These are phyloP conservation scores for Trilocha varians DNA, from an alignment of 2,888 invertebrate species.

Conservation along the genomic window DNA sequence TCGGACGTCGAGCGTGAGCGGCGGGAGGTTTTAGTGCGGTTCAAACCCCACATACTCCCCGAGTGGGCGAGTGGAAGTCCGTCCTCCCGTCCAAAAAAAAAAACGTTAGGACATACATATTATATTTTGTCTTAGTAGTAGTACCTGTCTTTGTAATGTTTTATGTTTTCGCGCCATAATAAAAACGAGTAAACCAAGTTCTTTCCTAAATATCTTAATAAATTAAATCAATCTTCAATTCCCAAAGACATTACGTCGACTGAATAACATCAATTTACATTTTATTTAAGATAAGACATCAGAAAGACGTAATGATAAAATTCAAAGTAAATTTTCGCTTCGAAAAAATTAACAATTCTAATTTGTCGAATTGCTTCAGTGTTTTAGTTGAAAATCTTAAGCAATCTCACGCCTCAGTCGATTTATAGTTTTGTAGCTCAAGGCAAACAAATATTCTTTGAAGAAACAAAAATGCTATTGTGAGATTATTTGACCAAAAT, in stretches of 20 bases:
- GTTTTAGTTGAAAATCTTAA: constrained; percentile 10
- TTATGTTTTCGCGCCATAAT: not conserved
- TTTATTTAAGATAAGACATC: not conserved
- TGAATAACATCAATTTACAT: not conserved
- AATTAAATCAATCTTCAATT: not conserved
- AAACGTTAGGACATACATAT: too few relatives aligned
- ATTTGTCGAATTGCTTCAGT: constrained; percentile 13
- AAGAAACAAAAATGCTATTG: not conserved
- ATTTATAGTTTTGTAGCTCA: constrained; percentile 3
- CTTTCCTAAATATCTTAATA: not conserved
- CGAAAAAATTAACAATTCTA: constrained; percentile 2
- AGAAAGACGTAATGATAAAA: constrained; percentile 4
- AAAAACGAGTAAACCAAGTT: not conserved
- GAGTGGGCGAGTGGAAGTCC: too few relatives aligned
- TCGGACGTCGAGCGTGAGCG: too few relatives aligned
- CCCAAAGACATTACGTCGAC: not conserved
- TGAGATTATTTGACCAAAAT: not conserved
- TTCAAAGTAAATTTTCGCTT: constrained; percentile 5
- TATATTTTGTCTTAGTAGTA: too few relatives aligned
- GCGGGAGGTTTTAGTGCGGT: too few relatives aligned
- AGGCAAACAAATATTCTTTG: not conserved
- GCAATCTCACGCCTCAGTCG: constrained; percentile 12
- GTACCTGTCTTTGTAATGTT: too few relatives aligned
- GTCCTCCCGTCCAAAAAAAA: too few relatives aligned
- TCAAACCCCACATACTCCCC: too few relatives aligned